Evolutionary conservation across 2,797 vertebrate species (phyloP), one percentile per base, ranked within the genome.

Genomic region (Tadarida brasiliensis): DNA sequence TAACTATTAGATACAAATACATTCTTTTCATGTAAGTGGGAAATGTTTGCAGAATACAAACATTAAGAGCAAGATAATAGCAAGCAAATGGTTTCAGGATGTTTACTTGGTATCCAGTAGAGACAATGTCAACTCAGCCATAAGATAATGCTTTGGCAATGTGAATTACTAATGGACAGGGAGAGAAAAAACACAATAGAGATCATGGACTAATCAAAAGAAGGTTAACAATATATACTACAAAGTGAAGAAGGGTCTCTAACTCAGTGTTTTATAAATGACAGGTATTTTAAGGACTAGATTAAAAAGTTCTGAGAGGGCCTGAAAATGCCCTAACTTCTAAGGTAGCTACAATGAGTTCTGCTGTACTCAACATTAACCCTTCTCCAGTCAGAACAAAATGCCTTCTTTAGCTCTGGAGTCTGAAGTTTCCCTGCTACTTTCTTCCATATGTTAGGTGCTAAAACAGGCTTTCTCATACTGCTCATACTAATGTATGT

Each of bases 31-130:
- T 87, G 10, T 39, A 77, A 77, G 24, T 84, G 11, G 57, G 51
- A 63, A 91, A 87, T 85, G 70, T 51, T 67, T 95, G 73, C 35
- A 97, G 81, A 88, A 85, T 44, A 94, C 63, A 92, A 80, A 56
- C 22, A 77, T 65, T 56, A 65, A 83, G 12, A 96, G 33, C 28
- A 95, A 81, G 83, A 84, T 82, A 54, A 94, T 0, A 56, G 77
- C 67, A 96, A 91, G 88, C 67, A 74, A 94, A 91, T 51, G 39
- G 49, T 47, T 54, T 61, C 51, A 94, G 74, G 78, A 86, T 68
- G 63, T 95, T 82, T 85, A 94, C 65, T 76, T 94, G 51, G 63
- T 49, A 83, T 44, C 91, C 93, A 78, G 5, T 8, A 22, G 71
- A 87, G 26, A 96, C n/a, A 74, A 49, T 11, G 47, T 71, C 76